Evolutionary conservation across 2,113 vertebrate species (phyloP).

Genomic region (Otis tarda): DNA sequence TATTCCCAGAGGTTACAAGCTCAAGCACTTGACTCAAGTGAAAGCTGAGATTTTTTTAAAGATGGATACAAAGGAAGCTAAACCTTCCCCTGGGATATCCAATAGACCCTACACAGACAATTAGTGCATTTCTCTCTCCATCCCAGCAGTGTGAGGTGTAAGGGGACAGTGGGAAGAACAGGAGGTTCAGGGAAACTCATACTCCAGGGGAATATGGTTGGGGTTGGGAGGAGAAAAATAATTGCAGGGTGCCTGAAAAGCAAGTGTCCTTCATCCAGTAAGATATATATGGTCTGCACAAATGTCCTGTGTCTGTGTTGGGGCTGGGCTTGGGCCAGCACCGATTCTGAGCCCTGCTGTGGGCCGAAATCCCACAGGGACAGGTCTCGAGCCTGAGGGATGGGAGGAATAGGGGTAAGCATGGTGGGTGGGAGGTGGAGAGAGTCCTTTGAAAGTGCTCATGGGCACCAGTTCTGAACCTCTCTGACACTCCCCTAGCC

Average conservation of each 20-base stretch:
- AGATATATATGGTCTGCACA: neutral
- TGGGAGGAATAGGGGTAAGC: neutral
- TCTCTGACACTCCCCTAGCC: neutral
- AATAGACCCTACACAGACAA: neutral
- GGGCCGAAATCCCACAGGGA: neutral
- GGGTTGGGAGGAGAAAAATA: neutral
- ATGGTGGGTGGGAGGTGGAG: no score
- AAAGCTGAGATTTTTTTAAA: conserved; percentile 43
- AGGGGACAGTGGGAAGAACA: neutral
- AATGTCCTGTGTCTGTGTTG: neutral
- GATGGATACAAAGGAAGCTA: conserved; percentile 14
- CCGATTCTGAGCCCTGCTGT: neutral
- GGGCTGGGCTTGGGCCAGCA: neutral
- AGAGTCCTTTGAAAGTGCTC: neutral
- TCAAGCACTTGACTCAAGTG: conserved; percentile 22
- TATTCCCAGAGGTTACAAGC: conserved; percentile 44
- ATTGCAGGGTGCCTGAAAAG: neutral
- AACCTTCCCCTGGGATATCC: neutral
- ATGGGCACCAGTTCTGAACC: fast-evolving
- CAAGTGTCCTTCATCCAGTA: fast-evolving
- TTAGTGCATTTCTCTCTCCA: neutral
- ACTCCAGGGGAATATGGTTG: neutral
- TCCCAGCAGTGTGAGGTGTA: neutral
- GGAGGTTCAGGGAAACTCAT: neutral
- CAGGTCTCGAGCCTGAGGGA: neutral